phyloP scores from a whole-genome alignment of 1,140 invertebrate species.

The Heliconius hewitsoni region DNA sequence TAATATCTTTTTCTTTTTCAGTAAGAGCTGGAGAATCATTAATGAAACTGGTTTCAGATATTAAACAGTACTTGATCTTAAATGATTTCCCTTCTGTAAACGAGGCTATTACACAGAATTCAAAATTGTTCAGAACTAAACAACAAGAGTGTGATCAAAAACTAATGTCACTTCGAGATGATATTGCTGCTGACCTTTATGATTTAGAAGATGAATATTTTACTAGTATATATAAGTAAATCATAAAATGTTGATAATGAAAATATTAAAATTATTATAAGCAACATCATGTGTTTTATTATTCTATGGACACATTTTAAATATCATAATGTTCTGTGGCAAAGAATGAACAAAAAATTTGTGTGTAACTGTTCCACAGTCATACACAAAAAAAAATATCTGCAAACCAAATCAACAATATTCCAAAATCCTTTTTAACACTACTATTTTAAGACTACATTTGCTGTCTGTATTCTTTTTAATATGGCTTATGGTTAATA shows the following conservation, averaged over 20 bases:
- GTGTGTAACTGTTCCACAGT: too few species aligned
- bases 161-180: slow-evolving; percentile 94
- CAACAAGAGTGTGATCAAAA: slow-evolving; percentile 97
- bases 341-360: too few species aligned
- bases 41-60: slow-evolving; percentile 97
- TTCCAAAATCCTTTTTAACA: too few species aligned
- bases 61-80: slow-evolving; percentile 97
- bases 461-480: too few species aligned
- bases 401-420: too few species aligned
- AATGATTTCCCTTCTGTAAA: slow-evolving; percentile 99
- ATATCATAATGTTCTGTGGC: neutral
- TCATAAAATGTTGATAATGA: neutral
- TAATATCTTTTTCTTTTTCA: slow-evolving; percentile 42
- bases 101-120: slow-evolving; percentile 96
- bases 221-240: slow-evolving; percentile 94
- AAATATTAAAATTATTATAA: slow-evolving; percentile 2
- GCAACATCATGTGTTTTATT: neutral
- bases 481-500: too few species aligned
- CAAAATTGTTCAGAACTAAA: slow-evolving; percentile 92
- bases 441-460: too few species aligned
- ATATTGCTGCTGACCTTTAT: slow-evolving; percentile 96
- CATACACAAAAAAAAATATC: too few species aligned
- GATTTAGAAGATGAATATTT: slow-evolving; percentile 99
- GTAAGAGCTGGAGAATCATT: slow-evolving; percentile 96
- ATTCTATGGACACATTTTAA: neutral